A percentile compares a stretch with the other conserved stretches of the same genome.
Conservation (phyloP, 2,888 invertebrate species). For the Sinodicranocentrus sp. region DNA sequence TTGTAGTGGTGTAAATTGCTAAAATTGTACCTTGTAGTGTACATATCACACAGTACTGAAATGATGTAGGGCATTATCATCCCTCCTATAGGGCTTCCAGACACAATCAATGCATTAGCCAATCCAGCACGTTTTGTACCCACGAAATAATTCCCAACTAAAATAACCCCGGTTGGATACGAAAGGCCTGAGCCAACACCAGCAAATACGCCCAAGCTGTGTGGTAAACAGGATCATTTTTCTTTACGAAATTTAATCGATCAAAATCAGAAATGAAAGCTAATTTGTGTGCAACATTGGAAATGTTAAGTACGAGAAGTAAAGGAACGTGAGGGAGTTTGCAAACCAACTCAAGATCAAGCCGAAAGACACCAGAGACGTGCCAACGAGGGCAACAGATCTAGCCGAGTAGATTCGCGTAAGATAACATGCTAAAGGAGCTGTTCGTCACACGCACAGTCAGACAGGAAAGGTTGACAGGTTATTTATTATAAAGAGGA, state of each 20-base stretch:
- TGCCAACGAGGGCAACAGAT: conserved; percentile 61
- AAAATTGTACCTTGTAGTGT: conserved; percentile 25
- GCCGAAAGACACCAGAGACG: conserved; percentile 58
- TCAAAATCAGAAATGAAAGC: too few relatives aligned
- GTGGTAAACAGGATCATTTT: background rate
- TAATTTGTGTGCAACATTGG: too few relatives aligned
- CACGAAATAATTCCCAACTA: conserved; percentile 58
- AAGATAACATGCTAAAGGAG: conserved; percentile 68
- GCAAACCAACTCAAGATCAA: conserved; percentile 68
- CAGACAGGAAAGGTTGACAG: conserved; percentile 31
- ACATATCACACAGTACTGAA: conserved; percentile 23
- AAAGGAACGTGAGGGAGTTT: conserved; percentile 45
- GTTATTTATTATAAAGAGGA: too few relatives aligned
- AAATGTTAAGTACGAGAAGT: conserved; percentile 66
- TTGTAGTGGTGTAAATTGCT: background rate
- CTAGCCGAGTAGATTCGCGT: conserved; percentile 51
- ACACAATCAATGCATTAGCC: conserved; percentile 65
- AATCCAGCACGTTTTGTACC: conserved; percentile 55
- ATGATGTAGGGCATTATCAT: conserved; percentile 64
- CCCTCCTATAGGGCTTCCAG: conserved; percentile 68
- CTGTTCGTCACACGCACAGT: conserved; percentile 27
- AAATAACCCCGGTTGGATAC: conserved; percentile 64
- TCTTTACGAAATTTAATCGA: background rate
- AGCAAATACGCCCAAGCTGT: conserved; percentile 51
- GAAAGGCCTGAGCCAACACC: conserved; percentile 65